Percentiles rank a stretch among this genome's conserved stretches.
Evolutionary conservation across 2,888 invertebrate genomes (phyloP).

Genomic region (Tachina lurida): DNA sequence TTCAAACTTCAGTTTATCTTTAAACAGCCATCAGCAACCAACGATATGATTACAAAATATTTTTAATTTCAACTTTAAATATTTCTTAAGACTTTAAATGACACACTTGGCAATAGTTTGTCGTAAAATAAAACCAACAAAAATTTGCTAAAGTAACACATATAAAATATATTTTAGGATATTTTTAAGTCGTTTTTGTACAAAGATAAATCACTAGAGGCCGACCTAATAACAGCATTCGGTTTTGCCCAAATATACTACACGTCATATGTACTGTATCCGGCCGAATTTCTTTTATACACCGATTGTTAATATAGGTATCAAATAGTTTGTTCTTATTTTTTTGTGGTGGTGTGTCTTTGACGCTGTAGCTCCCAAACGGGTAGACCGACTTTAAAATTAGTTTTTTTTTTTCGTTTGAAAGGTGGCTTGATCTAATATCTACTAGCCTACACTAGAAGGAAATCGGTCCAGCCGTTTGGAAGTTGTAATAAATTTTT

Average conservation of each 20-base stretch:
- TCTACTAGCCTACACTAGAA: too few relatives aligned
- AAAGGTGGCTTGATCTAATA: too few relatives aligned
- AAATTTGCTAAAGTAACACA: slow-evolving; percentile 25
- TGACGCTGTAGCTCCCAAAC: too few relatives aligned
- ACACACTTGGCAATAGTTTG: slow-evolving; percentile 54
- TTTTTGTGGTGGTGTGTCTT: too few relatives aligned
- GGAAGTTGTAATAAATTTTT: too few relatives aligned
- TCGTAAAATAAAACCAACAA: slow-evolving; percentile 12
- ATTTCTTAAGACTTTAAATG: slow-evolving; percentile 40
- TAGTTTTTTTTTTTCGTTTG: too few relatives aligned
- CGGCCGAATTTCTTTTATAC: too few relatives aligned
- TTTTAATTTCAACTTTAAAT: slow-evolving; percentile 1
- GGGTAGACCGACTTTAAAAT: too few relatives aligned
- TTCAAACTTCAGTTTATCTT: neutral
- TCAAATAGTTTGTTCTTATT: too few relatives aligned
- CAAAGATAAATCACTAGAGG: slow-evolving; percentile 36
- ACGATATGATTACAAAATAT: neutral
- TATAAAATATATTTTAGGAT: slow-evolving; percentile 14
- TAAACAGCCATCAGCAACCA: neutral
- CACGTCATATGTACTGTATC: too few relatives aligned
- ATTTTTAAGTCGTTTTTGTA: neutral
- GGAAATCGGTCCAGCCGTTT: too few relatives aligned
- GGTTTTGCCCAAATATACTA: neutral
- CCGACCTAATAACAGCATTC: neutral
- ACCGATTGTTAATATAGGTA: too few relatives aligned